These are phyloP conservation scores for Rotaria magnacalcarata DNA, from an alignment of 2,888 invertebrate genomes.

Conservation along the genomic window DNA sequence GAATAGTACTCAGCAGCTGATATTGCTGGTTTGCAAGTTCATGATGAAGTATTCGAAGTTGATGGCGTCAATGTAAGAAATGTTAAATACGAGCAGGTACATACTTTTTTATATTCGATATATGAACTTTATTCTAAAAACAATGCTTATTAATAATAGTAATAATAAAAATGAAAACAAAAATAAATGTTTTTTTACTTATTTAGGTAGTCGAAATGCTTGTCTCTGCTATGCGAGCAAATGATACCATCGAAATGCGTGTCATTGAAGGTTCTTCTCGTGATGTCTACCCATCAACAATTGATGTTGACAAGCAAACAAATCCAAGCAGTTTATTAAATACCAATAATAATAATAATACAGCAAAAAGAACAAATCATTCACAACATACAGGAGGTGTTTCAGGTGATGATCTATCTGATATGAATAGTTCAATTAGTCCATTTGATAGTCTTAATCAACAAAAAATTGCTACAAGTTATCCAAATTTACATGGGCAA, in stretches of 20 bases:
- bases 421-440: slow-evolving; percentile 14
- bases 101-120: not conserved
- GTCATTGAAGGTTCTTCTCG: not conserved
- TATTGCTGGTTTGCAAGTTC: slow-evolving; percentile 34
- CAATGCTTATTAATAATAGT: too few relatives aligned
- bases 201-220: slow-evolving; percentile 12
- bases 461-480: slow-evolving; percentile 35
- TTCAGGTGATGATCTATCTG: not conserved
- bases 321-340: not conserved
- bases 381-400: not conserved
- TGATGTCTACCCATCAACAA: not conserved
- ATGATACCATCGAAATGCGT: not conserved
- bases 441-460: slow-evolving; percentile 5
- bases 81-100: slow-evolving; percentile 27
- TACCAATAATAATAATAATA: not conserved
- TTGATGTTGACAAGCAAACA: not conserved
- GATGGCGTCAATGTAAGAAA: slow-evolving; percentile 15
- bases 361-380: not conserved
- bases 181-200: too few relatives aligned
- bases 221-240: slow-evolving; percentile 16
- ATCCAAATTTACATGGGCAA: slow-evolving; percentile 8
- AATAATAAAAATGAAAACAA: too few relatives aligned
- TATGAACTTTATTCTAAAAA: too few relatives aligned
- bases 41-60: slow-evolving; percentile 42
- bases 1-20: slow-evolving; percentile 38